Evolutionary conservation across 2,888 invertebrate species (phyloP).

Genomic region (Netelia inedita): DNA sequence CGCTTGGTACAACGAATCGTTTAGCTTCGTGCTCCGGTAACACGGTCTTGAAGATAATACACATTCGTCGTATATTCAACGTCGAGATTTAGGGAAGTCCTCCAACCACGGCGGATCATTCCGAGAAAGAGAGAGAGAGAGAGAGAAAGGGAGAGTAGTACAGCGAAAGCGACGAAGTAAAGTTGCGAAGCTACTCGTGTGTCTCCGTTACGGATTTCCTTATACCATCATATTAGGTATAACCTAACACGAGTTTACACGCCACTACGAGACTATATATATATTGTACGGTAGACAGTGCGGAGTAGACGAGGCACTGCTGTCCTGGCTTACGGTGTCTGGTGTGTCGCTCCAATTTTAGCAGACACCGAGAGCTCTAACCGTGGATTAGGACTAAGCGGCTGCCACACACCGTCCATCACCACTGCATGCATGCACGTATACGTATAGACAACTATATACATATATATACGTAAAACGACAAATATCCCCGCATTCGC

Average conservation of each 20-base stretch:
- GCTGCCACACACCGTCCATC: constrained; percentile 28
- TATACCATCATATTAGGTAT: constrained; percentile 8
- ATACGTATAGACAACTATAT: not conserved
- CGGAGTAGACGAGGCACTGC: constrained; percentile 2
- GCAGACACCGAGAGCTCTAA: constrained; percentile 22
- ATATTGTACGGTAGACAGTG: not conserved
- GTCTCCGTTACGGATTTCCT: constrained; percentile 19
- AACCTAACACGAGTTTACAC: constrained; percentile 43
- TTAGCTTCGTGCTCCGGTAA: constrained; percentile 32
- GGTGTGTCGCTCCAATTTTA: constrained; percentile 52
- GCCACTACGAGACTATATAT: not conserved
- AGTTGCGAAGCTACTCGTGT: constrained; percentile 48
- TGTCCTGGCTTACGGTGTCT: constrained; percentile 51
- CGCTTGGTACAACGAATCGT: not conserved
- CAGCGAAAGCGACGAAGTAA: constrained; percentile 20
- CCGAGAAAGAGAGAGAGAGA: constrained; percentile 20
- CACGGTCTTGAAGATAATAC: not conserved
- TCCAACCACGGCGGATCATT: not conserved
- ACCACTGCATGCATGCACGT: not conserved
- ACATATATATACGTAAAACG: not conserved
- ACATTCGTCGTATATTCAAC: not conserved
- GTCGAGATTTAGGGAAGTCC: constrained; percentile 32
- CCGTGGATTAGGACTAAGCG: constrained; percentile 59
- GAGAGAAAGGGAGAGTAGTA: constrained; percentile 1
- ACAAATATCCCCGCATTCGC: constrained; percentile 11